These are phyloP conservation scores for Idaea aversata DNA, from an alignment of 2,888 invertebrate species.

Conservation along the genomic window DNA sequence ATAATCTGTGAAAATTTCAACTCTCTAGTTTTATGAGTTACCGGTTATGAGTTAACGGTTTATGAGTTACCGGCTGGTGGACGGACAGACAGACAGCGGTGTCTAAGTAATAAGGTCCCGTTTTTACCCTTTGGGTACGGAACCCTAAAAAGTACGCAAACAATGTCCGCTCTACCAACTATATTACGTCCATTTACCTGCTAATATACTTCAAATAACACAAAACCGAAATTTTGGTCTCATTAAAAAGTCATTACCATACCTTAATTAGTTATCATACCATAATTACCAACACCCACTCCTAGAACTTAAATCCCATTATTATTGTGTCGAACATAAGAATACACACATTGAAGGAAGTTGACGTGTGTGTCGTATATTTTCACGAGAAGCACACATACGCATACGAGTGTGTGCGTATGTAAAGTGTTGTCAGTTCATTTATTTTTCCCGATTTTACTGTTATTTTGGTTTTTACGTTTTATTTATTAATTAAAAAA, in stretches of 20 bases:
- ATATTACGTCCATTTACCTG: neutral
- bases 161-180: neutral
- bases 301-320: constrained; percentile 67
- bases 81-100: too few species aligned
- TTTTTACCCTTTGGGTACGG: too few species aligned
- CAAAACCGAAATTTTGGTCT: constrained; percentile 36
- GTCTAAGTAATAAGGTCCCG: too few species aligned
- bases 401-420: constrained; percentile 39
- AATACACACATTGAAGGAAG: constrained; percentile 47
- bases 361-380: constrained; percentile 35
- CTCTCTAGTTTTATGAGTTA: too few species aligned
- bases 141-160: neutral
- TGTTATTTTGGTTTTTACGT: neutral
- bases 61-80: too few species aligned
- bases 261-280: constrained; percentile 31
- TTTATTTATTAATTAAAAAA: too few species aligned
- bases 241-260: constrained; percentile 76
- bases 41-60: too few species aligned
- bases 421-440: constrained; percentile 51
- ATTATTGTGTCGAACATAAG: constrained; percentile 57
- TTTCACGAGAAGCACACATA: constrained; percentile 43
- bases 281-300: constrained; percentile 73
- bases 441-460: constrained; percentile 12
- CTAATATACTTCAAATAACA: constrained; percentile 10
- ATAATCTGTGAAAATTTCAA: too few species aligned